Evolutionary conservation across 2,888 invertebrate species (phyloP).

Genomic region (Trachelus troglodyta): DNA sequence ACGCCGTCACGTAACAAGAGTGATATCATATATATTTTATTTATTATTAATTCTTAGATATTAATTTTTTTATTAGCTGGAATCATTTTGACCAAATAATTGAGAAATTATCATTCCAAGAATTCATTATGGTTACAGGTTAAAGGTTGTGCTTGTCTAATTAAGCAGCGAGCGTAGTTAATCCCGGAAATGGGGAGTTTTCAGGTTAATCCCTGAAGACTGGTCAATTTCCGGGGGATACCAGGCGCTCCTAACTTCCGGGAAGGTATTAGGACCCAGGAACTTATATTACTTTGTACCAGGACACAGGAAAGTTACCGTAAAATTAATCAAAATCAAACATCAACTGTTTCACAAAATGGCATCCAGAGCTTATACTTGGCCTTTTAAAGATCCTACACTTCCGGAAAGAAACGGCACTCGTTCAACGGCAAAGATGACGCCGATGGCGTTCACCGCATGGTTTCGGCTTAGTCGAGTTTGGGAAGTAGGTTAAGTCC

Average conservation of each 20-base stretch:
- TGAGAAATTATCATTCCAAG: not conserved
- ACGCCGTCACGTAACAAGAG: not conserved
- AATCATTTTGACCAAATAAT: not conserved
- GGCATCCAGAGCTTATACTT: not conserved
- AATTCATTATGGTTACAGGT: not conserved
- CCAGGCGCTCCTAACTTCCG: not conserved
- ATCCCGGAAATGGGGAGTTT: not conserved
- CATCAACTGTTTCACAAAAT: not conserved
- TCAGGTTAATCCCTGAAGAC: not conserved
- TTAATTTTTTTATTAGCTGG: not conserved
- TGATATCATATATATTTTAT: not conserved
- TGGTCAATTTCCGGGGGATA: not conserved
- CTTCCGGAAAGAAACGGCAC: not conserved
- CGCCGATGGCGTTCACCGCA: not conserved
- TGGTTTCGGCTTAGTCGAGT: conserved; percentile 18
- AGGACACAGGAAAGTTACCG: not conserved
- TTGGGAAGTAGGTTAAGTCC: conserved; percentile 57
- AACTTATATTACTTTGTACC: not conserved
- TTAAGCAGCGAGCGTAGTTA: not conserved
- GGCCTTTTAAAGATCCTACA: not conserved
- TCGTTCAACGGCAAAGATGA: not conserved
- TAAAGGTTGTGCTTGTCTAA: not conserved
- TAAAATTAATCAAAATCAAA: not conserved
- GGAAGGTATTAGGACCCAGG: not conserved
- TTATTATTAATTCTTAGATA: not conserved